These are phyloP conservation scores for Acheta domesticus DNA, from an alignment of 2,888 invertebrate species.

Conservation along the genomic window DNA sequence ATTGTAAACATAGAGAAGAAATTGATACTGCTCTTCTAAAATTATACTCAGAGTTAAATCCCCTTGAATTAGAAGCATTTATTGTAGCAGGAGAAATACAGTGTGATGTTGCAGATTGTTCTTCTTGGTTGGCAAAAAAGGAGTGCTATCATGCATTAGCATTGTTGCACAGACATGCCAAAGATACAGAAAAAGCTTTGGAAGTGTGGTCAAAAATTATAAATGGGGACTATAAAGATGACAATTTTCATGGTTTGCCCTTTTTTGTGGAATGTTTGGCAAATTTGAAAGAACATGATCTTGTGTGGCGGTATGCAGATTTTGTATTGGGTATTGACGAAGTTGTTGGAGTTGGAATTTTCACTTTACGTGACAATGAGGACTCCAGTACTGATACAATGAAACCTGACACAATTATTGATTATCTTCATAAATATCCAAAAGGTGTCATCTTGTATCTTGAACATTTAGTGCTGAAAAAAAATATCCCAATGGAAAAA, in stretches of 20 bases:
- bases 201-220: constrained; percentile 48
- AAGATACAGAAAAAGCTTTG: constrained; percentile 48
- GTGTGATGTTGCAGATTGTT: constrained; percentile 46
- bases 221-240: constrained; percentile 45
- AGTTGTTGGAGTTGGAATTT: constrained; percentile 47
- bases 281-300: constrained; percentile 38
- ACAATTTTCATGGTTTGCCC: constrained; percentile 46
- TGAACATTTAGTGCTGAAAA: constrained; percentile 48
- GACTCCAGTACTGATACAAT: constrained; percentile 43
- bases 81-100: constrained; percentile 32
- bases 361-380: constrained; percentile 44
- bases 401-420: constrained; percentile 44
- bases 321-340: constrained; percentile 48
- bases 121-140: constrained; percentile 46
- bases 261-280: constrained; percentile 41
- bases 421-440: constrained; percentile 48
- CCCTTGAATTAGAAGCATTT: constrained; percentile 33
- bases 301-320: constrained; percentile 50
- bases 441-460: constrained; percentile 47
- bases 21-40: constrained; percentile 49
- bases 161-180: constrained; percentile 45
- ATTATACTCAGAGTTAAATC: constrained; percentile 39
- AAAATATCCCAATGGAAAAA: constrained; percentile 49
- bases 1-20: constrained; percentile 42
- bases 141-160: constrained; percentile 48